These are phyloP conservation scores for Trachelus tabidus DNA, from an alignment of 2,888 invertebrate genomes.

Conservation along the genomic window DNA sequence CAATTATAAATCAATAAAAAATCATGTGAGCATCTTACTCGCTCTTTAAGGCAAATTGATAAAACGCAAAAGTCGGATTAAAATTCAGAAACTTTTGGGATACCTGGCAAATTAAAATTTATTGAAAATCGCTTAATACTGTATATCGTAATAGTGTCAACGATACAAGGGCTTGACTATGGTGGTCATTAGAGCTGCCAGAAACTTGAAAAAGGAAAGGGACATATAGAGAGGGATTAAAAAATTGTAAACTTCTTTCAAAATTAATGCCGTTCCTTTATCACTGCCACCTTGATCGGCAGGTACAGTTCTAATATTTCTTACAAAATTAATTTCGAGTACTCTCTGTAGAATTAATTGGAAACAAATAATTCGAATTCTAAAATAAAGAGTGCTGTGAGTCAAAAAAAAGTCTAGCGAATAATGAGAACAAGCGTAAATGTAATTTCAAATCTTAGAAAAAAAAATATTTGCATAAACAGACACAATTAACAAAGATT, in stretches of 20 bases:
- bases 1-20: background rate
- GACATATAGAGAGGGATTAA: background rate
- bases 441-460: background rate
- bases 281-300: background rate
- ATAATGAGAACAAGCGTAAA: background rate
- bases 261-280: background rate
- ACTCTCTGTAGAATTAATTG: background rate
- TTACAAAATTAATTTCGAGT: background rate
- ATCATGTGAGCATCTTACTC: background rate
- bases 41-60: background rate
- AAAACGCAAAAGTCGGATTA: background rate
- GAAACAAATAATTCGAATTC: background rate
- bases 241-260: background rate
- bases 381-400: background rate
- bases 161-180: conserved; percentile 1
- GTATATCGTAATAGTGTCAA: conserved; percentile 9
- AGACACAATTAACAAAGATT: background rate
- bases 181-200: background rate
- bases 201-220: background rate
- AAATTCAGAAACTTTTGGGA: background rate
- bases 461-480: background rate
- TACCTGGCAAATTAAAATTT: background rate
- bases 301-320: background rate
- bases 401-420: background rate
- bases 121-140: conserved; percentile 7